Evolutionary conservation across 2,113 vertebrate genomes (phyloP).

Genomic region (Phyllostomus discolor): DNA sequence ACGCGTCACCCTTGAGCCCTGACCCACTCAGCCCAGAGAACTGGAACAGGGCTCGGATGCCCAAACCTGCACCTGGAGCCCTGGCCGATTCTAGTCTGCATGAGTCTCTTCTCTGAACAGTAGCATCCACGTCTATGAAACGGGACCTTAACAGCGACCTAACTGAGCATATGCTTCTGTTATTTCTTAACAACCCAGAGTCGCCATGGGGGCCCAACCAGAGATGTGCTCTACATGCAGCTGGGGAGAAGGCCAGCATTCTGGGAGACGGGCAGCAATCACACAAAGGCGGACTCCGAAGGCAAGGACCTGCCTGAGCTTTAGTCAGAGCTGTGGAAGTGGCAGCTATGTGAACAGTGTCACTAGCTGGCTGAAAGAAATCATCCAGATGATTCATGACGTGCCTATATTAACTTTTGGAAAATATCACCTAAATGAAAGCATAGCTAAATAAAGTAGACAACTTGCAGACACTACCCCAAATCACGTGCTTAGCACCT

Average conservation of each 20-base stretch:
- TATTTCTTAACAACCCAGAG: neutral
- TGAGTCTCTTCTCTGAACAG: neutral
- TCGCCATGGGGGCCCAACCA: neutral
- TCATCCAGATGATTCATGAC: neutral
- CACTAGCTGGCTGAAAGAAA: neutral
- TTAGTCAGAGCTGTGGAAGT: neutral
- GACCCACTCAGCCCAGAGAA: neutral
- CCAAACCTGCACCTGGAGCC: neutral
- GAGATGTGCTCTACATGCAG: neutral
- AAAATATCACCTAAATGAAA: slow-evolving; percentile 28
- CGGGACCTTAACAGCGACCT: neutral
- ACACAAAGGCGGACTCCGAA: neutral
- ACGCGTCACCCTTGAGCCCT: rapidly evolving
- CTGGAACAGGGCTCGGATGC: neutral
- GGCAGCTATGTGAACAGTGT: neutral
- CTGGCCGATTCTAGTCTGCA: neutral
- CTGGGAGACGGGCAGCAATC: neutral
- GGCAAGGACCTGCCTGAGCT: neutral
- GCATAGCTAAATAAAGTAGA: neutral
- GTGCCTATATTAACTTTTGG: neutral
- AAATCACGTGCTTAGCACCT: neutral
- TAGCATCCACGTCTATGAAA: neutral
- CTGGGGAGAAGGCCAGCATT: neutral
- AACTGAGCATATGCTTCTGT: neutral
- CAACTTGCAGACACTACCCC: neutral